phyloP scores from a whole-genome alignment of 2,888 invertebrate species.

The Chironomus tentans region DNA sequence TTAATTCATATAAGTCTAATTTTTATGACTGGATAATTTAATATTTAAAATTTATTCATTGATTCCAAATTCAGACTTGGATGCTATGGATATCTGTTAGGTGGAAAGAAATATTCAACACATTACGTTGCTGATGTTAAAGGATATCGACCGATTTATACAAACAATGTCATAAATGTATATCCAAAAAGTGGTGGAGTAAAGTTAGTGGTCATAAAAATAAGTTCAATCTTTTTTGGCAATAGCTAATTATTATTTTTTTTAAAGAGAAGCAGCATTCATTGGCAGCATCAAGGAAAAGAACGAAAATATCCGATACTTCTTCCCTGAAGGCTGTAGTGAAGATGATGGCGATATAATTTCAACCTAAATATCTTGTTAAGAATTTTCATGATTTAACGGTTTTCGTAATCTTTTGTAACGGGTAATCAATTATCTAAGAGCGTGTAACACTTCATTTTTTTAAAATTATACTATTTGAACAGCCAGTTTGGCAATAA shows the following conservation, averaged over 20 bases:
- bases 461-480: too few relatives aligned
- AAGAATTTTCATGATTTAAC: too few relatives aligned
- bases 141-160: conserved; percentile 16
- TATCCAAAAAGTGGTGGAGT: conserved; percentile 14
- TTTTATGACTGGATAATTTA: background rate
- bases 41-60: background rate
- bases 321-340: conserved; percentile 4
- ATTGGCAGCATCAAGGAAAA: background rate
- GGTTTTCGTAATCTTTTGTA: too few relatives aligned
- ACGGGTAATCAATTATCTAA: too few relatives aligned
- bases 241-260: background rate
- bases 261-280: background rate
- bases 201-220: background rate
- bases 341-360: background rate
- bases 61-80: background rate
- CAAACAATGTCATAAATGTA: background rate
- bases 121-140: conserved; percentile 19
- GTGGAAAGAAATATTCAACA: conserved; percentile 16
- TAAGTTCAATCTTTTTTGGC: background rate
- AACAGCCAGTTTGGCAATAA: too few relatives aligned
- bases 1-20: background rate
- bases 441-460: too few relatives aligned
- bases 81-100: conserved; percentile 10
- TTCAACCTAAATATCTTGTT: too few relatives aligned
- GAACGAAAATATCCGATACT: background rate